Evolutionary conservation across 2,797 vertebrate genomes (phyloP).

Genomic region (Phrynocephalus guinanensis): DNA sequence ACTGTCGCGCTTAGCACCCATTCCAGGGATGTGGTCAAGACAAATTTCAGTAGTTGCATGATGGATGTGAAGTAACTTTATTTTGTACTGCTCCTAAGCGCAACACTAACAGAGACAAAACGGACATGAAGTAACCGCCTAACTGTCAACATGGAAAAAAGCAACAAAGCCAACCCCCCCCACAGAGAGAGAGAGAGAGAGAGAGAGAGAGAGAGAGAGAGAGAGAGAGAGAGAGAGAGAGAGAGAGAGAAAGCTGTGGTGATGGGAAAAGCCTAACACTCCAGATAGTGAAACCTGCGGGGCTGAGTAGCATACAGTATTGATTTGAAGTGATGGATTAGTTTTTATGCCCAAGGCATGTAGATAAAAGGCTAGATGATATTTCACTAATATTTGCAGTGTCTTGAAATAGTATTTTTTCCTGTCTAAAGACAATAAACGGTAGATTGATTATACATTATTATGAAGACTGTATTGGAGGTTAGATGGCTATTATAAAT

Average conservation of each 20-base stretch:
- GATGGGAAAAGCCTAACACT: conserved; percentile 66
- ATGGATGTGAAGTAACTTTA: no score
- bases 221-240: conserved; percentile 23
- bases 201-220: conserved; percentile 34
- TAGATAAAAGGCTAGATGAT: conserved; percentile 65
- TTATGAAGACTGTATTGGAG: conserved; percentile 21
- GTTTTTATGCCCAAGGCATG: conserved; percentile 57
- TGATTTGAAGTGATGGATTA: conserved; percentile 74
- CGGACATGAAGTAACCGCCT: no score
- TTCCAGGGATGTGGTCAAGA: no score
- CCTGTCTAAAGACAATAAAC: conserved; percentile 43
- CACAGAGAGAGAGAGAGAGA: neutral
- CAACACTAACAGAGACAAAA: no score
- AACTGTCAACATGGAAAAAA: conserved; percentile 33
- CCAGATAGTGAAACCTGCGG: conserved; percentile 58
- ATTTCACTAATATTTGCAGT: conserved; percentile 59
- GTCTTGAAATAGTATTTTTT: conserved; percentile 67
- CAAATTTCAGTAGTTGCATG: no score
- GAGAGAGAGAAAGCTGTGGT: conserved; percentile 40
- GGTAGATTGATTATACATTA: conserved; percentile 58
- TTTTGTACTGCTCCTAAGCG: no score
- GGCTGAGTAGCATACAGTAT: conserved; percentile 61
- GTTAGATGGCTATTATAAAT: conserved; percentile 46
- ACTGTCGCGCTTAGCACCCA: no score
- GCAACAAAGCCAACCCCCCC: conserved; percentile 31